Evolutionary conservation across 2,888 invertebrate genomes (phyloP), one percentile per base, ranked within the genome.

Genomic region (Bombylius discolor): DNA sequence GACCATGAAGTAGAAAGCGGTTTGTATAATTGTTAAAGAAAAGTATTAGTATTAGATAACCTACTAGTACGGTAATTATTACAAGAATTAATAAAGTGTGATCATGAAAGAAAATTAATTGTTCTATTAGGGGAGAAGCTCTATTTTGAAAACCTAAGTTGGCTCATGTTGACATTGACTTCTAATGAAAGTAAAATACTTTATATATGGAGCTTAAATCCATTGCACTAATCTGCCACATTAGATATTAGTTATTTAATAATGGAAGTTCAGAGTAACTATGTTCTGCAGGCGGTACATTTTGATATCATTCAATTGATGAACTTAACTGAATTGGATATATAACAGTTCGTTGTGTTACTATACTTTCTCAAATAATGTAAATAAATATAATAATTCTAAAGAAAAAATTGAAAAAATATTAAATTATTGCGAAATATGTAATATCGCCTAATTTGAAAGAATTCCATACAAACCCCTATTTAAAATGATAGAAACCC

Each of bases 181-280:
- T 80, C 77, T 79, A 79, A 81, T 77, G 78, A 81, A 81, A 78
- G 76, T 73, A 67, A 71, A 66, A 68, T 71, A 74, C 78, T 81
- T 81, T 81, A 81, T 81, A 73, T 76, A 79, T 79, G 80, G 74
- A 78, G 77, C 77, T 82, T 82, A 82, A 82, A 78, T 81, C 77
- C 79, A 81, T 78, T 76, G 78, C 77, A 78, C 74, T 76, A 74
- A 63, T 77, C 77, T 78, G 77, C 74, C 81, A 81, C 76, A 79
- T 79, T 81, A 81, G 79, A 80, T 79, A 63, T 77, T 78, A 69
- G 73, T 74, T 74, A 39, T 7, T 39, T 39, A 81, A 69, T 72
- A 78, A 72, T 60, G 80, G 80, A 52, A 80, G 59, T 77, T 81
- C 79, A 68, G 73, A 76, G 73, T 78, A 81, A n/a, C 77, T 78